Evolutionary conservation across 2,888 invertebrate species (phyloP), one percentile per base, ranked within the genome.

Genomic region (Drosophila macrothrix): DNA sequence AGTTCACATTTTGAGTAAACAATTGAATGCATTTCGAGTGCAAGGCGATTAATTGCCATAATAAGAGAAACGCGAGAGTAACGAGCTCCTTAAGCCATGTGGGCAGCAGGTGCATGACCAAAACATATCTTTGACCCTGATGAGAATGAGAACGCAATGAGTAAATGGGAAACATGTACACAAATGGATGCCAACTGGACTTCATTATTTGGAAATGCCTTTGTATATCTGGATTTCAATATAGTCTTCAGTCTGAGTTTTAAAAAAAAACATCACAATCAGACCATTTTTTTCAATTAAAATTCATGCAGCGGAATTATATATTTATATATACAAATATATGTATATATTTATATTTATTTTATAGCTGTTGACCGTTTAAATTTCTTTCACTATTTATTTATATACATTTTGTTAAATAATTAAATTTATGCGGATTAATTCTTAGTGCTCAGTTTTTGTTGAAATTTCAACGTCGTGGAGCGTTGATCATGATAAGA

Each of bases 1-100:
- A 69, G 61, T 64, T 69, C 64, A 65, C 46, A 14, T 59, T 37
- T 55, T 14, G 35, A 16, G 49, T 81, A 78, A 78, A 78, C 78
- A 78, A 9, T 62, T 19, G 54, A 16, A 53, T 64, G 63, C 63
- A 77, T 64, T 77, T 58, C 67, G 63, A 64, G 41, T 80, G 78
- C 72, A 78, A 60, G 28, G 46, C 59, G 35, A 58, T 52, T 53
- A 65, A 62, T 72, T 55, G 28, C 61, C 72, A 49, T 61, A 39
- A 41, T 58, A 54, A 61, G 53, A 33, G 33, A 19, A 25, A 28
- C 41, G 31, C 49, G 28, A 64, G 67, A 67, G 46, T 65, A 56
- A 60, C 59, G 55, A 19, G 2, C 16, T 46, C 55, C 41, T 28
- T 29, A 10, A 41, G 53, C 60, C 71, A 75, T 50, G 37, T 61